Conservation (phyloP, 2,113 vertebrate species). For the Neogobius melanostomus region DNA sequence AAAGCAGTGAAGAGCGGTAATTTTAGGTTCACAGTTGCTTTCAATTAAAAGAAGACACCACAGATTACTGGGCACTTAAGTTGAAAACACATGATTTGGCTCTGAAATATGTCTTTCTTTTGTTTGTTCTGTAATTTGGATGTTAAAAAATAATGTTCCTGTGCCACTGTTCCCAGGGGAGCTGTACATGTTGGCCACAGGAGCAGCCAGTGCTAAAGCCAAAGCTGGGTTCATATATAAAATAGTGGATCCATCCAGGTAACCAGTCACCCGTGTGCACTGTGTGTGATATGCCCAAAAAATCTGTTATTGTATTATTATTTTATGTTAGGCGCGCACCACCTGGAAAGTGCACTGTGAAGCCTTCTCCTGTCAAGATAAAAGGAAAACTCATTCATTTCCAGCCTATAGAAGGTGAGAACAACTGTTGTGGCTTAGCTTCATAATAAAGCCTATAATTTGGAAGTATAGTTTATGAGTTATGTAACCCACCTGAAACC, state of each 20-base stretch:
- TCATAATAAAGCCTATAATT: neutral
- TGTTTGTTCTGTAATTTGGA: neutral
- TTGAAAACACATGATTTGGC: neutral
- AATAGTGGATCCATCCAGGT: conserved; percentile 83
- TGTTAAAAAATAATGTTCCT: neutral
- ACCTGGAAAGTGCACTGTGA: conserved; percentile 77
- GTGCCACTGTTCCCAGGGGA: conserved; percentile 66
- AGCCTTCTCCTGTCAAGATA: conserved; percentile 69
- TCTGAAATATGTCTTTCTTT: neutral
- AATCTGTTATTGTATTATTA: neutral
- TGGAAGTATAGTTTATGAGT: too few species aligned
- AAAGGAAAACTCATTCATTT: conserved; percentile 81
- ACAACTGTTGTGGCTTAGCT: neutral
- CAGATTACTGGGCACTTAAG: neutral
- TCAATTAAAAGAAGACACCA: conserved; percentile 1
- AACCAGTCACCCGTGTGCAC: neutral
- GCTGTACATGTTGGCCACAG: conserved; percentile 80
- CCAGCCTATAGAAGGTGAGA: conserved; percentile 76
- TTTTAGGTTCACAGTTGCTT: neutral
- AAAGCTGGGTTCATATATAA: conserved; percentile 78
- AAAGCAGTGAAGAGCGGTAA: neutral
- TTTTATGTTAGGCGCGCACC: conserved; percentile 70
- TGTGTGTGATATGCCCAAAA: neutral
- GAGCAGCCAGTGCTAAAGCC: conserved; percentile 71
- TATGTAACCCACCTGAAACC: too few species aligned